Evolutionary conservation across 2,888 invertebrate genomes (phyloP), one percentile per base, ranked within the genome.

Genomic region (Acronicta alni): DNA sequence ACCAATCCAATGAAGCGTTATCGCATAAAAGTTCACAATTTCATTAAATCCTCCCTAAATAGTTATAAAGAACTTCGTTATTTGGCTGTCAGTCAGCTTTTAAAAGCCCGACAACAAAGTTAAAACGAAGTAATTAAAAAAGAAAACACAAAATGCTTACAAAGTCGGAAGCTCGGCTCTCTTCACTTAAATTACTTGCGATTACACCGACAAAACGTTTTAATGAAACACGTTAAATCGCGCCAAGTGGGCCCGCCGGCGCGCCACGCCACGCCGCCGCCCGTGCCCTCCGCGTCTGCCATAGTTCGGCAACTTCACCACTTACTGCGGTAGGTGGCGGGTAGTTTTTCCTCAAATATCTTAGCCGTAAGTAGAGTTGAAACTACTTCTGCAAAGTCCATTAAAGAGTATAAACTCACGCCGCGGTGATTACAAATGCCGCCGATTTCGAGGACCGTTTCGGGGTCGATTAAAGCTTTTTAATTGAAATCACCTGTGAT

Each of bases 71-170:
- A 91, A 92, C 89, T 93, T 91, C 89, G 91, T 92, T 92, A 92
- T 92, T 93, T 90, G 89, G 87, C 93, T 93, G 93, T 93, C 93
- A 93, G 93, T 93, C 91, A 92, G 91, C 90, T 91, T 93, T 93
- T 91, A 92, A 92, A 90, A 91, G 89, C 89, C 87, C 87, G 85
- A 86, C 92, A 92, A 92, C 93, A 91, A 93, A 94, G 93, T 94
- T 94, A 90, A 92, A 93, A 93, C 93, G 91, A 93, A 92, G 93
- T 93, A 93, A 93, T 93, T 94, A 94, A 93, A 93, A 93, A 93
- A 93, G 93, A 93, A 93, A 93, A 93, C 92, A 92, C 92, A 93
- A 92, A 93, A 93, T 93, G 92, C 93, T 93, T 92, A 92, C 91
- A 91, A 93, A 93, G 92, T 94, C 92, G 92, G 93, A 93, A 93